A percentile compares a stretch with the other conserved stretches of the same genome.
phyloP scores from a whole-genome alignment of 2,797 vertebrate genomes.

The Ptychobarbus kaznakovi region DNA sequence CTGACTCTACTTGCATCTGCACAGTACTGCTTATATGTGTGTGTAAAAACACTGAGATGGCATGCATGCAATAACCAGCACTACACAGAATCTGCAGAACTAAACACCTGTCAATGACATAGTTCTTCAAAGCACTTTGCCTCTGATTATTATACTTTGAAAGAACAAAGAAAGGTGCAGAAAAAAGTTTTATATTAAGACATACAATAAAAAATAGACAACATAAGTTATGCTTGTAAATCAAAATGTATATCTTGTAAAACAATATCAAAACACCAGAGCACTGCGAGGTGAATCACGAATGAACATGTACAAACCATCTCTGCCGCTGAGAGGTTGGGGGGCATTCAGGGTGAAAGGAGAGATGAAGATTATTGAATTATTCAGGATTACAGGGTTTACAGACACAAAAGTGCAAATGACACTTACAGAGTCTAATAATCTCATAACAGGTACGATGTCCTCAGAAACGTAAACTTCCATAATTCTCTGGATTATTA shows the following conservation, averaged over 20 bases:
- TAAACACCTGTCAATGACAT: background rate
- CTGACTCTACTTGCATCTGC: background rate
- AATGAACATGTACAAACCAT: slow-evolving; percentile 84
- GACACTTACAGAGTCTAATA: slow-evolving; percentile 1
- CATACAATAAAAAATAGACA: background rate
- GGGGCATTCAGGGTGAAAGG: slow-evolving; percentile 48
- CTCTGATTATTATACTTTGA: background rate
- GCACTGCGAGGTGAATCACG: background rate
- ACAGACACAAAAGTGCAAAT: slow-evolving; percentile 23
- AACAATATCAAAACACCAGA: background rate
- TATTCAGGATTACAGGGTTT: slow-evolving; percentile 20
- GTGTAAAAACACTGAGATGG: background rate
- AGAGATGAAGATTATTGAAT: slow-evolving; percentile 42
- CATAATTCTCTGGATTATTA: slow-evolving; percentile 35
- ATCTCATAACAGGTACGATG: slow-evolving; percentile 15
- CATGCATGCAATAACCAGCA: slow-evolving; percentile 3
- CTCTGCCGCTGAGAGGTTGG: slow-evolving; percentile 82
- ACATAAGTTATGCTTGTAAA: slow-evolving; percentile 11
- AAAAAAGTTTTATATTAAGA: background rate
- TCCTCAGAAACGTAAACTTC: background rate
- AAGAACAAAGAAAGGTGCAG: background rate
- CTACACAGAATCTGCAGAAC: background rate
- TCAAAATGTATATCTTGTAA: background rate
- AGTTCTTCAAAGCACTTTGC: background rate
- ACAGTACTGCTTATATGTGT: background rate